Evolutionary conservation across 2,888 invertebrate genomes (phyloP).

Genomic region (Agapetus fuscipes): DNA sequence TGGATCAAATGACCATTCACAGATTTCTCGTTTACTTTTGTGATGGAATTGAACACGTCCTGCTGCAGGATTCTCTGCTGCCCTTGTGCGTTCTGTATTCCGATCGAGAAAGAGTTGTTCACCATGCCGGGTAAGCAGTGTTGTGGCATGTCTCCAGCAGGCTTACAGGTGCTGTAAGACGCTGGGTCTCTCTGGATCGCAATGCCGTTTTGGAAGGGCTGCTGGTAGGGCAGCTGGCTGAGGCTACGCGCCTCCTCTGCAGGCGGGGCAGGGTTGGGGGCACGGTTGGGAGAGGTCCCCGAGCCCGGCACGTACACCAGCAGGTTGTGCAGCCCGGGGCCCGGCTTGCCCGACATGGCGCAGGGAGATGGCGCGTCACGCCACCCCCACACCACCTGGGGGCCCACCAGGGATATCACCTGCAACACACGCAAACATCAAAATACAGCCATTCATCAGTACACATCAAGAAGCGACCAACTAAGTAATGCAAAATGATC

Average conservation of each 20-base stretch:
- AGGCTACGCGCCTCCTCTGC: slow-evolving; percentile 7
- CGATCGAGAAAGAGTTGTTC: slow-evolving; percentile 14
- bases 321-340: slow-evolving; percentile 42
- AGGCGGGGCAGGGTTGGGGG: slow-evolving; percentile 7
- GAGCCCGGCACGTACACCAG: slow-evolving; percentile 37
- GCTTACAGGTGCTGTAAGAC: slow-evolving; percentile 7
- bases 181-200: slow-evolving; percentile 13
- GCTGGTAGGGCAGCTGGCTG: slow-evolving; percentile 9
- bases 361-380: slow-evolving; percentile 54
- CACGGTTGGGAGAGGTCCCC: slow-evolving; percentile 20
- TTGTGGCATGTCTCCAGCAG: slow-evolving; percentile 15
- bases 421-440: no score
- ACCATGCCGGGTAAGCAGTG: slow-evolving; percentile 9
- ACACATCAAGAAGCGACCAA: no score
- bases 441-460: no score
- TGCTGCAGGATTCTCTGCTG: slow-evolving; percentile 13
- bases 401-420: slow-evolving; percentile 7
- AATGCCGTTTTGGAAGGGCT: slow-evolving; percentile 14
- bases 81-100: slow-evolving; percentile 10
- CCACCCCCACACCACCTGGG: slow-evolving; percentile 34
- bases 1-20: slow-evolving; percentile 4
- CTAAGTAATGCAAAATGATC: neutral
- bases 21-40: slow-evolving; percentile 30
- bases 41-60: slow-evolving; percentile 24
- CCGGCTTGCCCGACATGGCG: slow-evolving; percentile 68